Conservation (phyloP, 2,113 vertebrate species). For the Murina feae region DNA sequence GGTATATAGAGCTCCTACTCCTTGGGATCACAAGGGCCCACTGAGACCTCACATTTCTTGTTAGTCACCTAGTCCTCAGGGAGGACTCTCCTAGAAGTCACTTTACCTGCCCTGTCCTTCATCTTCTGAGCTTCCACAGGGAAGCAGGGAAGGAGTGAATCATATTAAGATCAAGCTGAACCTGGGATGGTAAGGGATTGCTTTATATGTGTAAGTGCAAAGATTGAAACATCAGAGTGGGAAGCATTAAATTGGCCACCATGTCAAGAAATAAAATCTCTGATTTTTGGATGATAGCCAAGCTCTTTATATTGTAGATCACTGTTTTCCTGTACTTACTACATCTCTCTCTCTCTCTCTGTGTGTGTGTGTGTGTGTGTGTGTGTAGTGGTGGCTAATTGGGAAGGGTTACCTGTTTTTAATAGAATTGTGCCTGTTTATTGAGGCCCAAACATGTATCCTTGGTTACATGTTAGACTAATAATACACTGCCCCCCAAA, state of each 20-base stretch:
- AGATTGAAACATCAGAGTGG: no score
- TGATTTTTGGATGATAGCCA: not conserved
- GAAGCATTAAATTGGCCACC: not conserved
- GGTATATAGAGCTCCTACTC: not conserved
- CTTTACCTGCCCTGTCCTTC: not conserved
- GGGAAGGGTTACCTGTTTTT: not conserved
- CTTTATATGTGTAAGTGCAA: not conserved
- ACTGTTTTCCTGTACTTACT: not conserved
- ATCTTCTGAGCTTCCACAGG: not conserved
- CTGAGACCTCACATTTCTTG: not conserved
- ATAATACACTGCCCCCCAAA: not conserved
- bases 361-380: not conserved
- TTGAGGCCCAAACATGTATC: not conserved
- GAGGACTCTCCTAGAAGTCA: not conserved
- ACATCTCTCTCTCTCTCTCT: not conserved
- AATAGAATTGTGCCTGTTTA: not conserved
- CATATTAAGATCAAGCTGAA: not conserved
- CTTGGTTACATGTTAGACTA: not conserved
- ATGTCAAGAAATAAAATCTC: not conserved
- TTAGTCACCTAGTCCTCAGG: not conserved
- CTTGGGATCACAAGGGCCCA: not conserved
- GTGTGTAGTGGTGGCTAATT: no score
- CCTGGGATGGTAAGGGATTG: not conserved
- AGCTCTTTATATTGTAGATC: not conserved
- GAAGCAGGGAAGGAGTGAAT: not conserved